phyloP scores from a whole-genome alignment of 2,113 vertebrate species.

The Colistium nudipinnis region DNA sequence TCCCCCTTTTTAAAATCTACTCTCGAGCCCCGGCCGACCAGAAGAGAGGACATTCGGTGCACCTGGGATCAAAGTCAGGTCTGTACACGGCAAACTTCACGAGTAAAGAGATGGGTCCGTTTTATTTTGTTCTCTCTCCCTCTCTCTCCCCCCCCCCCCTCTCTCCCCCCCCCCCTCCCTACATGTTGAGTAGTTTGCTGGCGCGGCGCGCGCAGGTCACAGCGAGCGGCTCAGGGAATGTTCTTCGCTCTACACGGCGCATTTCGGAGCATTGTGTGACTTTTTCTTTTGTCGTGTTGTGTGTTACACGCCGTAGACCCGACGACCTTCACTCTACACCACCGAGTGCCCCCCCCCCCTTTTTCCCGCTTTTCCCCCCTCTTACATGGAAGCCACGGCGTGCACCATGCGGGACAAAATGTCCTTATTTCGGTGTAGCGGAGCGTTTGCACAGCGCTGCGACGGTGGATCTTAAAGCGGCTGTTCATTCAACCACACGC shows the following conservation, averaged over 20 bases:
- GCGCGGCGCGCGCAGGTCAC: conserved; percentile 55
- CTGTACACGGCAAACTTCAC: conserved; percentile 64
- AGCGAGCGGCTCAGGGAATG: background rate
- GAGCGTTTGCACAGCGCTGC: background rate
- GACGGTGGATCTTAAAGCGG: background rate
- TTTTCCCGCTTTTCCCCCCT: too few relatives aligned
- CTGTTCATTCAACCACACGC: background rate
- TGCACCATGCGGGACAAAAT: conserved; percentile 58
- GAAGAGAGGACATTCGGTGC: conserved; percentile 81
- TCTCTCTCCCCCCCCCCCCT: too few relatives aligned
- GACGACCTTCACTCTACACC: too few relatives aligned
- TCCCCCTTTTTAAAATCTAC: conserved; percentile 85
- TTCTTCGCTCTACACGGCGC: background rate
- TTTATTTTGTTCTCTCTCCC: too few relatives aligned
- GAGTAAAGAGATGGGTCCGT: conserved; percentile 26
- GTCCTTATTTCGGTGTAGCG: conserved; percentile 31
- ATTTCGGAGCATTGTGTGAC: background rate
- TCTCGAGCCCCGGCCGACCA: conserved; percentile 80
- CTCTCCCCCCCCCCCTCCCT: too few relatives aligned
- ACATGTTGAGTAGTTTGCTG: conserved; percentile 7
- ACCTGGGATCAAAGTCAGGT: conserved; percentile 83
- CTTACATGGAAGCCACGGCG: conserved; percentile 15
- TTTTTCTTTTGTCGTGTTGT: conserved; percentile 51
- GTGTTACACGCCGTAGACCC: too few relatives aligned
- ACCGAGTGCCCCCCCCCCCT: too few relatives aligned